Percentiles rank a stretch among this genome's conserved stretches.
phyloP scores from a whole-genome alignment of 92 coral and sea anemone genomes.

The Bergia puertoricense region DNA sequence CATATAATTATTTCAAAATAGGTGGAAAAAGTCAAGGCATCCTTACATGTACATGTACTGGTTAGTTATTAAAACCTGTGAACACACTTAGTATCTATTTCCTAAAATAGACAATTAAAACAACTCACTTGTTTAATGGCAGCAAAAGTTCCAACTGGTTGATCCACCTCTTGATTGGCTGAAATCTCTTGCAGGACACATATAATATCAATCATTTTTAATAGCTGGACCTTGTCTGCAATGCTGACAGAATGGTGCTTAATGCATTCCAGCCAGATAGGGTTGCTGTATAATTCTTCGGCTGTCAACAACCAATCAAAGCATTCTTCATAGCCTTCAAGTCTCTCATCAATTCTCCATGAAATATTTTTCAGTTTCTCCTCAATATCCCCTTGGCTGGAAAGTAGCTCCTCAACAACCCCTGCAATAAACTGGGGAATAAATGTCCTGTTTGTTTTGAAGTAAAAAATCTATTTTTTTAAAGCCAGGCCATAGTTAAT shows the following conservation, averaged over 20 bases:
- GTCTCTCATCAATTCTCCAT: conserved; percentile 57
- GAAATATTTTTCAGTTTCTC: conserved; percentile 58
- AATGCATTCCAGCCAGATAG: conserved; percentile 74
- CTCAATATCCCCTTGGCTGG: conserved; percentile 47
- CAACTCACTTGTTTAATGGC: conserved; percentile 21
- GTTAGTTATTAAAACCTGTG: too few species aligned
- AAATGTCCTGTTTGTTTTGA: too few species aligned
- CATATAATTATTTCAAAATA: too few species aligned
- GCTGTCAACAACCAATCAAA: conserved; percentile 79
- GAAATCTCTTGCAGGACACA: conserved; percentile 66
- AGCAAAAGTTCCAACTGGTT: neutral
- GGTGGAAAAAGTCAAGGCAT: too few species aligned
- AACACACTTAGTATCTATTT: too few species aligned
- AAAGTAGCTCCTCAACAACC: conserved; percentile 51
- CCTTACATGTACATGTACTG: too few species aligned
- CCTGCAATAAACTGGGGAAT: conserved; percentile 32
- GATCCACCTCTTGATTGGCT: conserved; percentile 7
- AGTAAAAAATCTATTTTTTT: too few species aligned
- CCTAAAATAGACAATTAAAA: neutral
- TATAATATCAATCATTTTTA: conserved; percentile 76
- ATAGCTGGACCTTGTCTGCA: conserved; percentile 51
- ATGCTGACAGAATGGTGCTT: conserved; percentile 50
- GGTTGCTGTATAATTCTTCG: conserved; percentile 65
- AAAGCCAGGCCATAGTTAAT: too few species aligned
- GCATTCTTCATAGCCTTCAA: conserved; percentile 73